Conservation (phyloP, 2,888 invertebrate genomes). For the Xestia rhomboidea region DNA sequence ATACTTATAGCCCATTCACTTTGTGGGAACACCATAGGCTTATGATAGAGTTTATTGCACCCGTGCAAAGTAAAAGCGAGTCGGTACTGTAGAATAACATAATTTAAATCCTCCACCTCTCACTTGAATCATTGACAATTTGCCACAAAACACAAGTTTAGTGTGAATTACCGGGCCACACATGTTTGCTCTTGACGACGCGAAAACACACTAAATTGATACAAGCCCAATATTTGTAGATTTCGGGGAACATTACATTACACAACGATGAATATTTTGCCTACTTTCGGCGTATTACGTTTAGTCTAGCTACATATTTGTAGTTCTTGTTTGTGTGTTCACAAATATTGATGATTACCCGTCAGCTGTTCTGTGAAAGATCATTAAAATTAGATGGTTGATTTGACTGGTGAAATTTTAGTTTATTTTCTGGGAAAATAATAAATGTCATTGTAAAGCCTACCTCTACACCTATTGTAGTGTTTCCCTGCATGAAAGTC, state of each 20-base stretch:
- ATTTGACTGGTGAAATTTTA: not conserved
- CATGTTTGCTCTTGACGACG: constrained; percentile 27
- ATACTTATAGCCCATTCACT: too few species aligned
- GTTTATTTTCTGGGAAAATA: too few species aligned
- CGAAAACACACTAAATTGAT: constrained; percentile 25
- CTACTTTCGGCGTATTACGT: constrained; percentile 12
- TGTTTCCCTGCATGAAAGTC: too few species aligned
- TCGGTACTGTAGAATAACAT: not conserved
- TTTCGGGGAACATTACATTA: constrained; percentile 39
- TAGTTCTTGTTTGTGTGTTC: constrained; percentile 18
- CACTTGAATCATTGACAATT: not conserved
- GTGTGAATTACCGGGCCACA: constrained; percentile 15
- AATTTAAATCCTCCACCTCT: not conserved
- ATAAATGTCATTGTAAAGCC: too few species aligned
- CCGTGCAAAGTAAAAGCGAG: not conserved
- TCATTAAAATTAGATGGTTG: not conserved
- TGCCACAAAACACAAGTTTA: constrained; percentile 19
- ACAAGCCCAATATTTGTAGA: constrained; percentile 51
- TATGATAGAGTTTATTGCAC: too few species aligned
- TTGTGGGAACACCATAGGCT: too few species aligned
- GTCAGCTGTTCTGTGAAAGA: constrained; percentile 6
- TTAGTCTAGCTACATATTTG: constrained; percentile 5
- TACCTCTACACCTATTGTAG: too few species aligned
- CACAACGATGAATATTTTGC: constrained; percentile 26
- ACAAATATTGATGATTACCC: constrained; percentile 25